Base-by-base conservation (phyloP, 2,888 invertebrate species). In the Erynnis tages region DNA sequence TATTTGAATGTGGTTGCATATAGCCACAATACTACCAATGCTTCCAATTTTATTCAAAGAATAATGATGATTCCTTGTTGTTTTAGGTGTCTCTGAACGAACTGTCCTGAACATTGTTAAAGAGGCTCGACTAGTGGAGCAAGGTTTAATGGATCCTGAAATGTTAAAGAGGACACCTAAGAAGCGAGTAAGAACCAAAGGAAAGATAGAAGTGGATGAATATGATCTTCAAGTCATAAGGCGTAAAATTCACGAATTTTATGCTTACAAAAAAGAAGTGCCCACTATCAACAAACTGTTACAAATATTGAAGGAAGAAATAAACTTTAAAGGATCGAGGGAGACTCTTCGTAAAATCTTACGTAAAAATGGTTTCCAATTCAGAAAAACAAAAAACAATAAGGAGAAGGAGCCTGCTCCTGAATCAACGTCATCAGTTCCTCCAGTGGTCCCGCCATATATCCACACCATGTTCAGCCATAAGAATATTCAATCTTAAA, bases 211-310 rank as follows among this genome's bases (percentile, higher is more conserved):
- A 66, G 84, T 88, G 0, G 87, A 83, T 32, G 87, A 88, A 57
- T 87, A 81, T 59, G 87, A 88, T 54, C 65, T 88, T 19, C 84
- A 85, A 72, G 85, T 88, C 0, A 88, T 88, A 11, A 64, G 85
- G 29, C 67, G 86, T 41, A 87, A 87, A 60, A 86, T 88, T 21
- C 87, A 88, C n/a, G 88, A 88, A 58, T 88, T 88, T 61, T 88
- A 88, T 55, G 76, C 88, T 6, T 88, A 79, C 55, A 88, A 88
- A 56, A 88, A 88, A 66, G 88, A 88, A 67, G 88, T 88, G 1
- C 88, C 88, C 0, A 88, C 88, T 1, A 87, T 87, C 11, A 87
- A 88, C 53, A 88, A 88, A 57, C 67, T 88, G 0, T 65, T 88
- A 8, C 84, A 88, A 63, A 87, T 88, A 14, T 65, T 88, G 27